phyloP scores from a whole-genome alignment of 2,797 vertebrate genomes.

The Sandelia bainsii region DNA sequence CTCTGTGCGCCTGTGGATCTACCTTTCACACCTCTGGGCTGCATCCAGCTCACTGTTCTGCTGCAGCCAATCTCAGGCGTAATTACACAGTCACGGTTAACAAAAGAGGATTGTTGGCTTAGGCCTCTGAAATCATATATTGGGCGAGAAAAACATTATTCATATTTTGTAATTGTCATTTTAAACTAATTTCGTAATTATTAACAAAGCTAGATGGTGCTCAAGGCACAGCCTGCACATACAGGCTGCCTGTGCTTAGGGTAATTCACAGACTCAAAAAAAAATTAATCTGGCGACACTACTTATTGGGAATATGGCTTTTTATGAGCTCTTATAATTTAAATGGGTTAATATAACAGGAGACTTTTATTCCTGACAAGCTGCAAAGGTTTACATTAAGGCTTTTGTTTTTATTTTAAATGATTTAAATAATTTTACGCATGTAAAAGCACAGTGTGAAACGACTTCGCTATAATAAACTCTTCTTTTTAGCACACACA shows the following conservation, averaged over 20 bases:
- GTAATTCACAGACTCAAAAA: background rate
- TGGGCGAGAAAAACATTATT: background rate
- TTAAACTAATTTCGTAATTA: background rate
- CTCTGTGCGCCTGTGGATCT: conserved; percentile 55
- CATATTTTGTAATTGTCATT: background rate
- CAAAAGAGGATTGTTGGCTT: conserved; percentile 63
- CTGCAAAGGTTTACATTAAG: background rate
- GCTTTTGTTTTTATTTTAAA: background rate
- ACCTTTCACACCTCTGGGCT: conserved; percentile 70
- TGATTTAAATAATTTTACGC: background rate
- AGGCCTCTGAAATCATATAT: conserved; percentile 15
- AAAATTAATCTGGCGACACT: background rate
- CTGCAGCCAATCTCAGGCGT: conserved; percentile 57
- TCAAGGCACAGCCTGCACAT: conserved; percentile 8
- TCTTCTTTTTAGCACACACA: background rate
- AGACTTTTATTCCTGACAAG: background rate
- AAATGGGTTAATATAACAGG: background rate
- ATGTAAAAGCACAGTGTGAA: background rate
- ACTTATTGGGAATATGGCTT: background rate
- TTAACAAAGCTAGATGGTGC: background rate
- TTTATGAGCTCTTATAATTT: background rate
- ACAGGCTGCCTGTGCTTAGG: background rate
- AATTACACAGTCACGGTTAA: conserved; percentile 66
- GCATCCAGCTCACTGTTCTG: conserved; percentile 64
- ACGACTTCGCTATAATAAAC: background rate